Evolutionary conservation across 1,140 invertebrate genomes (phyloP).

Genomic region (Brachionus angularis): DNA sequence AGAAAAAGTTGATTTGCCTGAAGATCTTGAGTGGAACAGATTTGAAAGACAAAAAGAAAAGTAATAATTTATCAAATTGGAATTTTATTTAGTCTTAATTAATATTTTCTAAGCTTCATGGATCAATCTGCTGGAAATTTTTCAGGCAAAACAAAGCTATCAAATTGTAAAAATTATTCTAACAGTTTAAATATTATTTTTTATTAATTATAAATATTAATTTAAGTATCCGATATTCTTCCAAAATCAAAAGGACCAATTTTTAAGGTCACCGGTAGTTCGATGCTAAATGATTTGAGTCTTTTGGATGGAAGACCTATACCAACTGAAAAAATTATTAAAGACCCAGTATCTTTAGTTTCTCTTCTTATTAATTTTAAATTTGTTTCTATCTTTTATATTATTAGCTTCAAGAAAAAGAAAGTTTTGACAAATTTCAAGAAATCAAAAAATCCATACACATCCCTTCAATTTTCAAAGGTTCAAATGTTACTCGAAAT

Average conservation of each 20-base stretch:
- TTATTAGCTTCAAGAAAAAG: constrained; percentile 8
- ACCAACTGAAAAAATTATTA: constrained; percentile 11
- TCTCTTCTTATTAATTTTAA: too few relatives aligned
- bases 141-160: too few relatives aligned
- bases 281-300: neutral
- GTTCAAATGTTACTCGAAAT: constrained; percentile 18
- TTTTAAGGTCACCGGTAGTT: constrained; percentile 2
- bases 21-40: too few relatives aligned
- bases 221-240: too few relatives aligned
- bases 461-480: constrained; percentile 25
- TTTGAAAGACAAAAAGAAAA: too few relatives aligned
- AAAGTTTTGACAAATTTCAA: neutral
- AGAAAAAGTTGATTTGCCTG: constrained; percentile 5
- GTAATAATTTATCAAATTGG: too few relatives aligned
- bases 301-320: constrained; percentile 19
- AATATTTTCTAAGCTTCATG: too few relatives aligned
- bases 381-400: neutral
- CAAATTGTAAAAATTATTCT: too few relatives aligned
- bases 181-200: too few relatives aligned
- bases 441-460: constrained; percentile 28
- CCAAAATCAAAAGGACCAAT: neutral
- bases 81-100: too few relatives aligned
- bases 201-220: too few relatives aligned
- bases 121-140: too few relatives aligned
- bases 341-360: constrained; percentile 41